These are phyloP conservation scores for Isurus oxyrinchus DNA, from an alignment of 2,113 vertebrate species.

Conservation along the genomic window DNA sequence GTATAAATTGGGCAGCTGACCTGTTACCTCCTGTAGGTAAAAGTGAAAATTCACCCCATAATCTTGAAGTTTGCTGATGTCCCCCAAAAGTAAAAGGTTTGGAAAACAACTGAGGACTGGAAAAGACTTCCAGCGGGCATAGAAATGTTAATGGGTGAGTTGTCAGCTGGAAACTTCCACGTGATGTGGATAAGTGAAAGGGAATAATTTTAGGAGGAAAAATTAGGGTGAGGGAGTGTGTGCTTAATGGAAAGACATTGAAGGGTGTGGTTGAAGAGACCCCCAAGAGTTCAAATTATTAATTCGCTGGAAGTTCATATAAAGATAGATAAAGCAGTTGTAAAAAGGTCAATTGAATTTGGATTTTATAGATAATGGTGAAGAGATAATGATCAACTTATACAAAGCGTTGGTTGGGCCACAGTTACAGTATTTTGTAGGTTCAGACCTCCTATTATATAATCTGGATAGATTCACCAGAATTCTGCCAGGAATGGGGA, in stretches of 20 bases:
- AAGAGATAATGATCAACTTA: neutral
- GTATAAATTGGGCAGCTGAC: neutral
- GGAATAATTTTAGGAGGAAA: neutral
- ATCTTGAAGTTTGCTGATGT: neutral
- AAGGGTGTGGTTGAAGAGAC: neutral
- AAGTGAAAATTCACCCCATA: neutral
- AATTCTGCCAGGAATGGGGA: neutral
- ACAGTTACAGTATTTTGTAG: neutral
- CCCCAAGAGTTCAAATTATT: neutral
- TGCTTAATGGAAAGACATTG: neutral
- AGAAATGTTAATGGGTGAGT: neutral
- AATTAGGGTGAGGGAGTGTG: neutral
- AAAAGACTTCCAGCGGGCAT: neutral
- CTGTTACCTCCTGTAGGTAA: neutral
- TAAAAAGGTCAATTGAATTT: neutral
- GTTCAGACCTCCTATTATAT: neutral
- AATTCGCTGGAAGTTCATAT: neutral
- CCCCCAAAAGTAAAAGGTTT: neutral
- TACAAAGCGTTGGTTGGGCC: neutral
- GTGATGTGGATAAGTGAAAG: neutral
- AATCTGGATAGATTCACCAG: neutral
- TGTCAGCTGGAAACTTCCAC: neutral
- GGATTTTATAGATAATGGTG: neutral
- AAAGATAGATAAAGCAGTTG: neutral
- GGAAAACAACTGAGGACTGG: neutral